Evolutionary conservation across 2,797 vertebrate species (phyloP).

Genomic region (Botia kubotai): DNA sequence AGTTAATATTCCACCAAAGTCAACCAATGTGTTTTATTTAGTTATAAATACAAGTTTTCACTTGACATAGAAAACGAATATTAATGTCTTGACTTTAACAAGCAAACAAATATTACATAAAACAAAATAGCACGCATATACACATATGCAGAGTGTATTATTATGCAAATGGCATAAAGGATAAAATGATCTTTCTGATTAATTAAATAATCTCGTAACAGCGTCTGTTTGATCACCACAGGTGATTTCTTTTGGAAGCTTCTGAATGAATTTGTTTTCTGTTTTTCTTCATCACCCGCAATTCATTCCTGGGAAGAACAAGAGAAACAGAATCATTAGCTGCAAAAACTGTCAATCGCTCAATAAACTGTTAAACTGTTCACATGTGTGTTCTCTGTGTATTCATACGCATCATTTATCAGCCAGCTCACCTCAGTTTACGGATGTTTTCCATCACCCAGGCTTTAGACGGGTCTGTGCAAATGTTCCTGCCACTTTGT

Average conservation of each 20-base stretch:
- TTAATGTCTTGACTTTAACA: constrained; percentile 24
- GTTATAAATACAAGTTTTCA: neutral
- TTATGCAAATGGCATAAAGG: constrained; percentile 43
- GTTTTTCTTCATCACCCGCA: constrained; percentile 56
- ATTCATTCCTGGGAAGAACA: constrained; percentile 64
- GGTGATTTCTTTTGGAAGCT: neutral
- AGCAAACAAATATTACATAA: neutral
- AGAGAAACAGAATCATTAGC: neutral
- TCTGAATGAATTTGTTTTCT: too few species aligned
- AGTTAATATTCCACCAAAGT: neutral
- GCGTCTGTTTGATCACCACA: neutral
- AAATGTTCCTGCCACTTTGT: constrained; percentile 52
- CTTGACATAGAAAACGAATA: neutral
- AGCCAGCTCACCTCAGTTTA: constrained; percentile 64
- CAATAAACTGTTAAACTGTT: too few species aligned
- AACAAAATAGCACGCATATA: constrained; percentile 37
- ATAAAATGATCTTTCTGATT: constrained; percentile 26
- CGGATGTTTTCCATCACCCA: constrained; percentile 71
- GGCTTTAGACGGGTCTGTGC: constrained; percentile 61
- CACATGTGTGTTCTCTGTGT: neutral
- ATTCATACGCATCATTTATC: neutral
- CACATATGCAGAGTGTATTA: constrained; percentile 38
- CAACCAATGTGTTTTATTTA: neutral
- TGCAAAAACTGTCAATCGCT: too few species aligned
- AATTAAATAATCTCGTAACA: too few species aligned